Evolutionary conservation across 30 jellyfish, hydroid and myxozoan species (phyloP), one percentile per base, ranked within the genome.

Genomic region (Aurelia sp.): DNA sequence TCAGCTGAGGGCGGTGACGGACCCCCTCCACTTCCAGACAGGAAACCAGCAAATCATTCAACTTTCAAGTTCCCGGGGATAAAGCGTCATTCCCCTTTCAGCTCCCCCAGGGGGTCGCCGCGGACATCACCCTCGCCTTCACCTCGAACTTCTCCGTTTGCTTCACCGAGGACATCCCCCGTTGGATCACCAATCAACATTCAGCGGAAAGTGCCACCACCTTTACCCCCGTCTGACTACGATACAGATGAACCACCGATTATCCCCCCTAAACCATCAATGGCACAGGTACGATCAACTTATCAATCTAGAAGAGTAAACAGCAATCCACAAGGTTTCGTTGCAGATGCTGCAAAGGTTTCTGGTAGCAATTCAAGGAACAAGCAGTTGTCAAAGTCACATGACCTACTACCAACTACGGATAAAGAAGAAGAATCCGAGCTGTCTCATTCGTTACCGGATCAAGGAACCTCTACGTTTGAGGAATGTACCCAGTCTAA

Each of bases 11-110:
- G 74, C 16, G 68, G 90, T 66, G 82, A 55, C 27, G 79, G 48
- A 62, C 97, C 99, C 18, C 99, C 99, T 18, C 99, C 99, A 16
- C 77, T 94, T 41, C 99, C 99, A 4, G 86, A 83, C 22, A 79
- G 99, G 16, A 84, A 68, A 59, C 96, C 97, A 44, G 67, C 91
- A 4, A 74, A 66, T 51, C 17, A 31, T 16, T 72, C 87, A 55
- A 31, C 90, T 35, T 87, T 87, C 72, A 76, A 74, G n/a, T 87
- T 87, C 52, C 96, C 96, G 30, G 35, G 76, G 20, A n/a, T 71
- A 16, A 67, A 71, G 52, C 78, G 88, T 4, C 85, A 88, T 13
- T 93, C 98, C 18, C 99, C 97, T 4, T 82, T 76, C 63, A 79
- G 89, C 22, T 94, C 99, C 50, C 98, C 98, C 2, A 78, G 95